Conservation (phyloP, 2,113 vertebrate genomes). For the Rutilus rutilus region DNA sequence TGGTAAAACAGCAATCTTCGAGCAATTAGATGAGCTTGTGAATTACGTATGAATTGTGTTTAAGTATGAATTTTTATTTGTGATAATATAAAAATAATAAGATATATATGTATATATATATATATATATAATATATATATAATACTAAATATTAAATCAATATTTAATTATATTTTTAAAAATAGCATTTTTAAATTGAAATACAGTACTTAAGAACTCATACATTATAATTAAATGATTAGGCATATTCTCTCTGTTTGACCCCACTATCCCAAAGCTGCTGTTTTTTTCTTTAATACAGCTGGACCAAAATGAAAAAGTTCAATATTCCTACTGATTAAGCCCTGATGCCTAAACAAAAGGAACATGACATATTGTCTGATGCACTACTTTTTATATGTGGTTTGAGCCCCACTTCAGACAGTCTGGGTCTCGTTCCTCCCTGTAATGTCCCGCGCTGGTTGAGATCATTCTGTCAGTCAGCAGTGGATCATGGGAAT, state of each 20-base stretch:
- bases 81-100: not conserved
- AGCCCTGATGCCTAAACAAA: constrained; percentile 45
- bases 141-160: not conserved
- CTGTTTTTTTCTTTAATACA: not conserved
- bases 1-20: not conserved
- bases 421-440: constrained; percentile 26
- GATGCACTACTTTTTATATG: constrained; percentile 46
- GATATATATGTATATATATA: not conserved
- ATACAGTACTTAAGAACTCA: constrained; percentile 45
- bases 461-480: constrained; percentile 57
- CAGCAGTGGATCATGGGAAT: constrained; percentile 62
- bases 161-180: not conserved
- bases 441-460: not conserved
- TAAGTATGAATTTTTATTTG: not conserved
- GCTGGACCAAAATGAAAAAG: not conserved
- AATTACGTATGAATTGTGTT: not conserved
- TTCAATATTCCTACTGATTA: not conserved
- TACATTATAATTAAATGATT: constrained; percentile 63
- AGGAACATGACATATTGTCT: constrained; percentile 44
- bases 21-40: not conserved
- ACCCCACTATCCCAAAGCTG: constrained; percentile 66
- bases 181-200: not conserved
- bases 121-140: not conserved
- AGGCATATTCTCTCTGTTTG: constrained; percentile 71
- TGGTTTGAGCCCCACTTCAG: not conserved